Conservation (phyloP, 2,888 invertebrate genomes). For the Philhelius pedissequus region DNA sequence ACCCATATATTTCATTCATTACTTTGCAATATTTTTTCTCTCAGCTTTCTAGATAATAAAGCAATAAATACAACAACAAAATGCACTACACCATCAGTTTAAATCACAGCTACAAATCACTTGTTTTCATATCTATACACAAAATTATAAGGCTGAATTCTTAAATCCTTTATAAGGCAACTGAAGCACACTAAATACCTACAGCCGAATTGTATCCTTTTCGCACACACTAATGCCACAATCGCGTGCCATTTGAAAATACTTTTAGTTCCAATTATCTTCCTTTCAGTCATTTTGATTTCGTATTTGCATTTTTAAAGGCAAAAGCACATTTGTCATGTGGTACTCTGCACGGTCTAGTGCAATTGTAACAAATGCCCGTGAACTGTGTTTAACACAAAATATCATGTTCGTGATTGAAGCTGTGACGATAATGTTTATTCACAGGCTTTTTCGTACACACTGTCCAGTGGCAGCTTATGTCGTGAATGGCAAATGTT, state of each 20-base stretch:
- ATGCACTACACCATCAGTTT: too few species aligned
- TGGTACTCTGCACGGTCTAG: slow-evolving; percentile 43
- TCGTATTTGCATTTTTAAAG: slow-evolving; percentile 52
- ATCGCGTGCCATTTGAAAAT: slow-evolving; percentile 62
- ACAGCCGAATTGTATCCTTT: not conserved
- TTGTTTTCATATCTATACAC: not conserved
- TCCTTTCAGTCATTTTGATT: slow-evolving; percentile 56
- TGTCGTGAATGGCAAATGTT: slow-evolving; percentile 23
- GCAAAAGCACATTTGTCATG: slow-evolving; percentile 62
- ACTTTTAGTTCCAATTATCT: slow-evolving; percentile 61
- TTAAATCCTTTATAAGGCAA: not conserved
- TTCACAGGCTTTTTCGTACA: slow-evolving; percentile 37
- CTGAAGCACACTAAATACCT: slow-evolving; percentile 3
- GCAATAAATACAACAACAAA: too few species aligned
- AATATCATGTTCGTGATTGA: slow-evolving; percentile 64
- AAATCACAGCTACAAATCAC: not conserved
- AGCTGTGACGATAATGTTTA: slow-evolving; percentile 56
- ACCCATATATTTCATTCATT: too few species aligned
- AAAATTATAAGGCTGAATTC: not conserved
- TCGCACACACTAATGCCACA: slow-evolving; percentile 41
- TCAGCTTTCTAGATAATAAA: too few species aligned
- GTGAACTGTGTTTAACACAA: slow-evolving; percentile 48
- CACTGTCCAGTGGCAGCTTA: not conserved
- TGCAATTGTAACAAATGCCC: slow-evolving; percentile 52
- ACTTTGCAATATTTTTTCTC: too few species aligned